phyloP scores from a whole-genome alignment of 2,888 invertebrate species.

The Orchesellides sinensis region DNA sequence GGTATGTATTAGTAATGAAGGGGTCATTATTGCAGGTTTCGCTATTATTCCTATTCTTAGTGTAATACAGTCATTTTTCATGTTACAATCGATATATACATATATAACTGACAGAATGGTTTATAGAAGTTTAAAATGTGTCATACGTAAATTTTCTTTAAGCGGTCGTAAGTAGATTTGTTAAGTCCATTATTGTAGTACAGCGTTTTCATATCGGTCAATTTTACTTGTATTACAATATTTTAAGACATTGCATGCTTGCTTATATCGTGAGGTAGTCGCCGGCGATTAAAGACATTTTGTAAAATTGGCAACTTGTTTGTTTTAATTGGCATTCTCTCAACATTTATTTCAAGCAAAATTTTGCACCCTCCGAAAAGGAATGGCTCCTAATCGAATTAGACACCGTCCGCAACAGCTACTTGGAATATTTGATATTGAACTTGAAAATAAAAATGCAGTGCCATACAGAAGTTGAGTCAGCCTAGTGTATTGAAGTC shows the following conservation, averaged over 20 bases:
- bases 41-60: conserved; percentile 30
- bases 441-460: too few species aligned
- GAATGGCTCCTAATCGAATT: too few species aligned
- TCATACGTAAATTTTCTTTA: conserved; percentile 37
- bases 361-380: too few species aligned
- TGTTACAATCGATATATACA: conserved; percentile 41
- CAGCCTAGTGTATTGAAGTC: too few species aligned
- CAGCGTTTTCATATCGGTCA: conserved; percentile 35
- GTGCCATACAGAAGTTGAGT: too few species aligned
- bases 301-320: conserved; percentile 22
- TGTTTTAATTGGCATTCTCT: too few species aligned
- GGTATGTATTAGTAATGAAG: conserved; percentile 25
- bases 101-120: conserved; percentile 17
- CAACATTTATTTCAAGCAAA: too few species aligned
- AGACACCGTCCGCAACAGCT: too few species aligned
- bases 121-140: conserved; percentile 26
- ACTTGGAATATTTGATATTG: too few species aligned
- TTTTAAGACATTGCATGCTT: conserved; percentile 34
- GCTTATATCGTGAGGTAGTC: conserved; percentile 31
- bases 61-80: conserved; percentile 38
- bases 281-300: conserved; percentile 51
- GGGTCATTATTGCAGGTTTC: conserved; percentile 24
- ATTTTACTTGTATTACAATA: conserved; percentile 42
- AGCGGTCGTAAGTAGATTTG: conserved; percentile 15
- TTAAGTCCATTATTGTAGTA: conserved; percentile 30